A percentile compares a stretch with the other conserved stretches of the same genome.
phyloP scores from a whole-genome alignment of 2,888 invertebrate genomes.

The Drosophila acutilabella region DNA sequence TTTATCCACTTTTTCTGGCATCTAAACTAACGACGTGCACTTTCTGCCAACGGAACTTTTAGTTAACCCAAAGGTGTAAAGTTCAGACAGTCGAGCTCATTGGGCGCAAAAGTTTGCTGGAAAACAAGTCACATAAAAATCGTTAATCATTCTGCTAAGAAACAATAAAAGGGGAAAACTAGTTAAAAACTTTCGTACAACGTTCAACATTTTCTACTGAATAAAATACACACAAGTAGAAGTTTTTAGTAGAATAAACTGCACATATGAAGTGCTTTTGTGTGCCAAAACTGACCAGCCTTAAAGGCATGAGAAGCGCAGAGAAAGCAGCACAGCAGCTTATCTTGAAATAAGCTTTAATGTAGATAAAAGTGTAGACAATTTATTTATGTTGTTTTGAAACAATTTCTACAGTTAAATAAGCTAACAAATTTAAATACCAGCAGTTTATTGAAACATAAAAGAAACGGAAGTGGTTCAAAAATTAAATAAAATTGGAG shows the following conservation, averaged over 20 bases:
- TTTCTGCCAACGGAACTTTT: conserved; percentile 19
- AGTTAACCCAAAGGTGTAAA: conserved; percentile 52
- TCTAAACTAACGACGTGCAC: conserved; percentile 24
- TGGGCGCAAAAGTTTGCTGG: conserved; percentile 32
- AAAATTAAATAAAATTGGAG: background rate
- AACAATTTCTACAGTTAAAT: background rate
- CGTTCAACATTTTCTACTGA: conserved; percentile 25
- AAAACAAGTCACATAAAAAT: conserved; percentile 62
- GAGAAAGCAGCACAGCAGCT: conserved; percentile 3
- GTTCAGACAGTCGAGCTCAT: conserved; percentile 21
- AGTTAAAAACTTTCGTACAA: conserved; percentile 39
- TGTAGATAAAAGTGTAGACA: background rate
- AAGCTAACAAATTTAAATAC: background rate
- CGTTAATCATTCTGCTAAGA: conserved; percentile 42
- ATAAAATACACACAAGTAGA: conserved; percentile 32
- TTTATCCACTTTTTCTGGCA: conserved; percentile 18
- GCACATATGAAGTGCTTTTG: conserved; percentile 19
- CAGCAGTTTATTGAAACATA: background rate
- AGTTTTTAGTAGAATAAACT: conserved; percentile 16
- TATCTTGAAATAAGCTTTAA: background rate
- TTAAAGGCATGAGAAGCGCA: conserved; percentile 19
- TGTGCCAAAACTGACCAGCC: conserved; percentile 8
- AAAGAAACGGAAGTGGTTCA: background rate
- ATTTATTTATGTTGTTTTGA: background rate
- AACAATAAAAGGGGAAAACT: conserved; percentile 32